Evolutionary conservation across 2,113 vertebrate genomes (phyloP), one percentile per base, ranked within the genome.

Genomic region (Mungos mungo): DNA sequence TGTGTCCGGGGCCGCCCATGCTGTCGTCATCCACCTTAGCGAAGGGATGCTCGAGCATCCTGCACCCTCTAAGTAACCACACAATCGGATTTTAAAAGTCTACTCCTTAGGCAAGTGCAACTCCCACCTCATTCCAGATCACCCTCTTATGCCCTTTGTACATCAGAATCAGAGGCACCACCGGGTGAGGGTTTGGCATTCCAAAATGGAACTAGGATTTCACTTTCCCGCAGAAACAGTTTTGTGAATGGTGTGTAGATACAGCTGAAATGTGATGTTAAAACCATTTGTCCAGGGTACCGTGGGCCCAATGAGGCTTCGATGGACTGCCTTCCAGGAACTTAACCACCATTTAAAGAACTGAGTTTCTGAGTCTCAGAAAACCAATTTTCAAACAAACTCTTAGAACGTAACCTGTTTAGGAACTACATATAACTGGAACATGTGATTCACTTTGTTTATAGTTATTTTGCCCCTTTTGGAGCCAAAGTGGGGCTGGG

Each of bases 381-480:
- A 95, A 97, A 76, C 38, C 29, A 38, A 29, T 85, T 93, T 95
- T 89, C 91, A 93, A 63, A 76, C 7, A 69, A 71, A 68, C 71
- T 83, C 54, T 38, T 85, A 96, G 65, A 77, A 89, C 41, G 29
- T 88, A 60, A 57, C 65, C 89, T 89, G 79, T 90, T 90, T 63
- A 95, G 77, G 76, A 92, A 88, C 45, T 76, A 52, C 79, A 25
- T 93, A 13, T 82, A 86, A 89, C 31, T 9, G 65, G 69, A 92
- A 87, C 38, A 89, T 95, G 95, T 16, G 45, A 15, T 89, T 95
- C 89, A 47, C 76, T 95, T 96, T 96, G 31, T 95, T 91, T 92
- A 23, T 65, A 69, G 87, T 87, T 97, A 79, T 80, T 93, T 96
- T 96, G 31, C 66, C 66, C 60, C 60, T 95, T 95, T 95, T 88